A percentile compares a stretch with the other conserved stretches of the same genome.
phyloP scores from a whole-genome alignment of 2,888 invertebrate species.

The Carabus problematicus region DNA sequence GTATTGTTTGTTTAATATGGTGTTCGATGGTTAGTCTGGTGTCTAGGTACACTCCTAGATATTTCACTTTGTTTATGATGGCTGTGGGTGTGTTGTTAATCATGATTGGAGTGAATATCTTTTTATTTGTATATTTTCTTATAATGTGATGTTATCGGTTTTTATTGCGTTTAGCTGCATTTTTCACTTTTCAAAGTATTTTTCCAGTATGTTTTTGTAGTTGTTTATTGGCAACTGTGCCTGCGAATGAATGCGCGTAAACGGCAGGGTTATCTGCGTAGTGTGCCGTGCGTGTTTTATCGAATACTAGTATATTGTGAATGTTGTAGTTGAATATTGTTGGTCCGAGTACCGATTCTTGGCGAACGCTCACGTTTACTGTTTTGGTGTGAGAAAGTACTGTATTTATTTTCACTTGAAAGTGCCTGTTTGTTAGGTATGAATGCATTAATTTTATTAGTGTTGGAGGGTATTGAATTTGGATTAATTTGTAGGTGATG shows the following conservation, averaged over 20 bases:
- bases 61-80: constrained; percentile 41
- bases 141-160: no score
- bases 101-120: constrained; percentile 22
- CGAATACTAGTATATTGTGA: no score
- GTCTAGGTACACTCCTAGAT: constrained; percentile 48
- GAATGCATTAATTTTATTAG: constrained; percentile 47
- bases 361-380: no score
- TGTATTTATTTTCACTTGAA: constrained; percentile 45
- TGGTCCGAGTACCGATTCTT: no score
- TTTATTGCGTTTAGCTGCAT: no score
- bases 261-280: no score
- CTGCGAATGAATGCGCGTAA: no score
- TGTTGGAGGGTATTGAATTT: constrained; percentile 44
- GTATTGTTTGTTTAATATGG: constrained; percentile 41
- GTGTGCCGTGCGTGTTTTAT: no score
- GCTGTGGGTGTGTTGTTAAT: constrained; percentile 25
- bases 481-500: constrained; percentile 50
- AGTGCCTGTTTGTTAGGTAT: constrained; percentile 47
- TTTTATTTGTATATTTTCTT: constrained; percentile 31
- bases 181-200: no score
- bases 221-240: no score
- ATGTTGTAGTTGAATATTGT: no score
- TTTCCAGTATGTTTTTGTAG: no score
- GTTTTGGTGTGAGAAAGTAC: constrained; percentile 5
- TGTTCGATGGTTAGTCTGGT: constrained; percentile 42